Percentiles rank a stretch among this genome's conserved stretches.
These are phyloP conservation scores for Stenoptilia bipunctidactyla DNA, from an alignment of 2,888 invertebrate genomes.

Conservation along the genomic window DNA sequence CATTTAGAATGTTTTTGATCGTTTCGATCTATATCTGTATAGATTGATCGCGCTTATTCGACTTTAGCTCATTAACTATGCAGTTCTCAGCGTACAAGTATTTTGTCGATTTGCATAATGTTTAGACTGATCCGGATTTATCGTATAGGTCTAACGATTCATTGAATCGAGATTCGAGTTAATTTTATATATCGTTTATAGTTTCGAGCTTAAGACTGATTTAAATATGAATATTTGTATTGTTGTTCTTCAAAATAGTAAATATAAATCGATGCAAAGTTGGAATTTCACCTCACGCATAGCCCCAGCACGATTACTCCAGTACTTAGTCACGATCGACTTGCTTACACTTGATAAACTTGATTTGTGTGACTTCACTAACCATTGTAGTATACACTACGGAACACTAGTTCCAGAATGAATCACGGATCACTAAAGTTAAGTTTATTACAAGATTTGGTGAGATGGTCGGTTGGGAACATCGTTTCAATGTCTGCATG, in stretches of 20 bases:
- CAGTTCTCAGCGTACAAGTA: not conserved
- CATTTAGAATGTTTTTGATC: not conserved
- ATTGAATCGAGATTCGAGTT: no score
- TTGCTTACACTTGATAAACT: conserved; percentile 3
- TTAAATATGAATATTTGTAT: no score
- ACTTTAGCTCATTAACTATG: not conserved
- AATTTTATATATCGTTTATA: no score
- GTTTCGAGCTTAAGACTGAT: no score
- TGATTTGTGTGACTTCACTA: conserved; percentile 3
- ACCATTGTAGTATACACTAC: not conserved
- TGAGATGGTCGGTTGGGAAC: no score
- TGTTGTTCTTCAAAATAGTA: no score
- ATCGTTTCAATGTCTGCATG: no score
- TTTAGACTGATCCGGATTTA: not conserved
- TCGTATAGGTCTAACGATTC: no score
- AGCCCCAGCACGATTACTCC: conserved; percentile 7
- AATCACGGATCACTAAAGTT: no score
- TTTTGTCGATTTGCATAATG: not conserved
- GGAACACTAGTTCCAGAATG: no score
- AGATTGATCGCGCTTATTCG: not conserved
- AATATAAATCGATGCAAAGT: no score
- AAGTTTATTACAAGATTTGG: no score
- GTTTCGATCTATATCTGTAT: not conserved
- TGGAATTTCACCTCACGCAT: conserved; percentile 6
- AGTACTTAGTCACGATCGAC: conserved; percentile 9